phyloP scores from a whole-genome alignment of 2,888 invertebrate species.

The Cephus sareptanus region DNA sequence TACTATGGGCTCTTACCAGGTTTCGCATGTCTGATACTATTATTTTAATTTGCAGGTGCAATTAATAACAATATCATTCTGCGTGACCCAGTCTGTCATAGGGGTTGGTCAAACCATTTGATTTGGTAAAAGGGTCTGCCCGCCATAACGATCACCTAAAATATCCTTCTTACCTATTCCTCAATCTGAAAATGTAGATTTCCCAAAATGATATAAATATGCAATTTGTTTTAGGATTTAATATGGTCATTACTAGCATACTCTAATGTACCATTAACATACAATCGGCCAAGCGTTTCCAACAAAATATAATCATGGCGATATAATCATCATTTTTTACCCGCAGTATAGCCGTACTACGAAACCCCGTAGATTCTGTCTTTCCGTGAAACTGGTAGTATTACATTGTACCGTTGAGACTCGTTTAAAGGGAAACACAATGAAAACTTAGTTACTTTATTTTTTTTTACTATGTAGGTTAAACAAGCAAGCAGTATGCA shows the following conservation, averaged over 20 bases:
- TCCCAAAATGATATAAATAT: conserved; percentile 45
- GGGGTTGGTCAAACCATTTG: not conserved
- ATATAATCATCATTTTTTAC: no score
- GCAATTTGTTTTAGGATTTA: conserved; percentile 53
- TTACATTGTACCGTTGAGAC: no score
- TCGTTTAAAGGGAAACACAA: no score
- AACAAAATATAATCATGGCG: no score
- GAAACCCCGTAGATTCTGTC: no score
- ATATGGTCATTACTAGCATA: conserved; percentile 45
- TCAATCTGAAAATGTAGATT: conserved; percentile 47
- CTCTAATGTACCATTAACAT: not conserved
- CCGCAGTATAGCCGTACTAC: no score
- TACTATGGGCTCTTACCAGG: not conserved
- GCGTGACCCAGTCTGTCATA: conserved; percentile 30
- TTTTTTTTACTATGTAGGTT: no score
- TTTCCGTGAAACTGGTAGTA: no score
- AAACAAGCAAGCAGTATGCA: no score
- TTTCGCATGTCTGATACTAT: conserved; percentile 6
- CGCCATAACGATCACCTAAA: conserved; percentile 19
- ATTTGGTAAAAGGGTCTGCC: no score
- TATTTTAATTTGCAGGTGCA: conserved; percentile 9
- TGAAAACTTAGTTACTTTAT: no score
- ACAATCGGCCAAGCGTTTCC: not conserved
- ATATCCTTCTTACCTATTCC: conserved; percentile 52
- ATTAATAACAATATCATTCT: conserved; percentile 42